Conservation (phyloP, 2,113 vertebrate genomes). For the Tursiops truncatus region DNA sequence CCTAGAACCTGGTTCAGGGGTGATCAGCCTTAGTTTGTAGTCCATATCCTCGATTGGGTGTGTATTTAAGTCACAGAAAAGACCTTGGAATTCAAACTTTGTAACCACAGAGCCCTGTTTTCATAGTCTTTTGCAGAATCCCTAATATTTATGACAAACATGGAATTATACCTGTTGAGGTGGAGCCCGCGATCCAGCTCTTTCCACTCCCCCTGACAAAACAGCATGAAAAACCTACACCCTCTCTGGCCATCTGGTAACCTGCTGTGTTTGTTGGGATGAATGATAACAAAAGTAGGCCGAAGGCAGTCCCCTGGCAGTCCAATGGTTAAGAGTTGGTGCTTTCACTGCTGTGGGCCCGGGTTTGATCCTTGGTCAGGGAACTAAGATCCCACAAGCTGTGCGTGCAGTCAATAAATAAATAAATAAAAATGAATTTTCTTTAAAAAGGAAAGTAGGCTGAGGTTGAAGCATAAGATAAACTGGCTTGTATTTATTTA, state of each 20-base stretch:
- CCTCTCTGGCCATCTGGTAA: not conserved
- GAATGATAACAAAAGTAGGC: not conserved
- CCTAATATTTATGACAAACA: not conserved
- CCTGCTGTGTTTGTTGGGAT: not conserved
- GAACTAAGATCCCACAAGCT: not conserved
- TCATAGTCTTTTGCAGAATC: not conserved
- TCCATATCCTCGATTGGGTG: not conserved
- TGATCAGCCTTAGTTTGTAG: not conserved
- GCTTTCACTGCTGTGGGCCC: not conserved
- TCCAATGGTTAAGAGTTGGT: not conserved
- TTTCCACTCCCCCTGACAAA: not conserved
- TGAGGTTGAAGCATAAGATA: not conserved
- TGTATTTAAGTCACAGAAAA: conserved; percentile 5
- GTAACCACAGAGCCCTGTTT: not conserved
- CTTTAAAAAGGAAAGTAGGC: not conserved
- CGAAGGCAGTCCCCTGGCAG: not conserved
- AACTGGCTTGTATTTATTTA: not conserved
- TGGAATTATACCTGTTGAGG: not conserved
- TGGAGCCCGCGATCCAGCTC: not conserved
- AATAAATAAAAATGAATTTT: not conserved
- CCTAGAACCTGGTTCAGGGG: not conserved
- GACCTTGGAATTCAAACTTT: not conserved
- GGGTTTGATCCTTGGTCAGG: not conserved
- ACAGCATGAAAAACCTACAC: not conserved
- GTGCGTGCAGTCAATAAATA: not conserved